These are phyloP conservation scores for Akabosia matsudoensis DNA, from an alignment of 1,140 invertebrate species.

Conservation along the genomic window DNA sequence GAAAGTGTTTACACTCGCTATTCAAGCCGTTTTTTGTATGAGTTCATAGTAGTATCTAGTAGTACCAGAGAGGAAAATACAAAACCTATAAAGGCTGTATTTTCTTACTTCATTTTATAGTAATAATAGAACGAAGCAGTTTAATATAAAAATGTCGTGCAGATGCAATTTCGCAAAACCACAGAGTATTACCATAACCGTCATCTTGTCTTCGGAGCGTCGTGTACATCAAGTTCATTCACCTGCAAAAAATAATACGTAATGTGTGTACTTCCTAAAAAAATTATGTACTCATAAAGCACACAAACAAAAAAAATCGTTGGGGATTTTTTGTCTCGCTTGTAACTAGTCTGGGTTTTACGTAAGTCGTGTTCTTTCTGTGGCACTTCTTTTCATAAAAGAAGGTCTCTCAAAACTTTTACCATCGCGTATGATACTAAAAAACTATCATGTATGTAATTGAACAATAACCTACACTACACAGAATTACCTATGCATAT, in stretches of 20 bases:
- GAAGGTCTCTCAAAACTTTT: too few species aligned
- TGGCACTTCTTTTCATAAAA: too few species aligned
- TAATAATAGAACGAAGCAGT: slow-evolving; percentile 6
- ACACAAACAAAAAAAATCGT: neutral
- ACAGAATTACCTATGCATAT: too few species aligned
- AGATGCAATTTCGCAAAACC: slow-evolving; percentile 18
- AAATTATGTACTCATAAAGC: slow-evolving; percentile 16
- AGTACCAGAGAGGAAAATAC: too few species aligned
- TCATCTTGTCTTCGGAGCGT: neutral
- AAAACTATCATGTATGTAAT: too few species aligned
- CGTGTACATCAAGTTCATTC: slow-evolving; percentile 7
- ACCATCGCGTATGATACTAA: too few species aligned
- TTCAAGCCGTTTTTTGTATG: neutral
- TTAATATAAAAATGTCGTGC: slow-evolving; percentile 24
- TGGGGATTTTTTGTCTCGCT: neutral
- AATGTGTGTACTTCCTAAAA: slow-evolving; percentile 1
- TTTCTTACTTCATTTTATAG: slow-evolving; percentile 14
- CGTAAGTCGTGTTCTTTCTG: too few species aligned
- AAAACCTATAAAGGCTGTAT: neutral
- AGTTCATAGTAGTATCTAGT: neutral
- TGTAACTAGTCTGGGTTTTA: too few species aligned
- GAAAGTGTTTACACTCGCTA: neutral
- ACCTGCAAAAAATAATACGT: neutral
- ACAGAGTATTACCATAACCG: slow-evolving; percentile 21
- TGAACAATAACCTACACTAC: too few species aligned